phyloP scores from a whole-genome alignment of 1,140 invertebrate genomes.

The Metopolophium dirhodum region DNA sequence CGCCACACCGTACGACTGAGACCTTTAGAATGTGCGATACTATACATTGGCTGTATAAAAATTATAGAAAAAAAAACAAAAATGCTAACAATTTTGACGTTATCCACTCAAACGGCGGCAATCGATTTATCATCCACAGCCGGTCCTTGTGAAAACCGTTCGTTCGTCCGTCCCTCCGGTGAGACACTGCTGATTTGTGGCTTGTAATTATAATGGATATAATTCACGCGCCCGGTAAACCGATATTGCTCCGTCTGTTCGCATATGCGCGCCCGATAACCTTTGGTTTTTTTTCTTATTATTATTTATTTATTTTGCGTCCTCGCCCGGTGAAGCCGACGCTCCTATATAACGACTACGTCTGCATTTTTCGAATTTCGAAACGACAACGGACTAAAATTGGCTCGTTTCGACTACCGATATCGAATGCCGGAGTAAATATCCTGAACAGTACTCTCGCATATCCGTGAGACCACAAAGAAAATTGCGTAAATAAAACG shows the following conservation, averaged over 20 bases:
- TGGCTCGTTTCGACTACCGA: constrained; percentile 55
- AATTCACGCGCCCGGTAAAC: constrained; percentile 38
- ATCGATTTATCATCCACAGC: constrained; percentile 51
- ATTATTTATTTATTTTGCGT: constrained; percentile 31
- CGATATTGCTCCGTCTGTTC: constrained; percentile 52
- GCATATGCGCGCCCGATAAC: constrained; percentile 24
- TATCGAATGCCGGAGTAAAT: neutral
- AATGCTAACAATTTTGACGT: constrained; percentile 48
- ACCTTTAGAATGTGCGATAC: constrained; percentile 36
- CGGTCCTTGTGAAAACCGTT: constrained; percentile 44
- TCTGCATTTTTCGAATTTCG: constrained; percentile 55
- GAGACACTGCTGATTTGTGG: constrained; percentile 31
- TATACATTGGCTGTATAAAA: neutral
- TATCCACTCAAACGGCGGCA: constrained; percentile 54
- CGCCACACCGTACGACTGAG: neutral
- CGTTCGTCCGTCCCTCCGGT: constrained; percentile 14
- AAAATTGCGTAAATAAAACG: constrained; percentile 36
- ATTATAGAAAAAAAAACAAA: neutral
- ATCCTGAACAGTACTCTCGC: neutral
- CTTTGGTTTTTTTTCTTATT: constrained; percentile 44
- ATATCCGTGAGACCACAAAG: constrained; percentile 35
- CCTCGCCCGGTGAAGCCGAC: constrained; percentile 16
- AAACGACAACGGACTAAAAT: constrained; percentile 51
- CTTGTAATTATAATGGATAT: constrained; percentile 53
- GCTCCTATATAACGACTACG: constrained; percentile 16